A percentile compares a stretch with the other conserved stretches of the same genome.
Evolutionary conservation across 2,113 vertebrate species (phyloP).

Genomic region (Pelobates fuscus): DNA sequence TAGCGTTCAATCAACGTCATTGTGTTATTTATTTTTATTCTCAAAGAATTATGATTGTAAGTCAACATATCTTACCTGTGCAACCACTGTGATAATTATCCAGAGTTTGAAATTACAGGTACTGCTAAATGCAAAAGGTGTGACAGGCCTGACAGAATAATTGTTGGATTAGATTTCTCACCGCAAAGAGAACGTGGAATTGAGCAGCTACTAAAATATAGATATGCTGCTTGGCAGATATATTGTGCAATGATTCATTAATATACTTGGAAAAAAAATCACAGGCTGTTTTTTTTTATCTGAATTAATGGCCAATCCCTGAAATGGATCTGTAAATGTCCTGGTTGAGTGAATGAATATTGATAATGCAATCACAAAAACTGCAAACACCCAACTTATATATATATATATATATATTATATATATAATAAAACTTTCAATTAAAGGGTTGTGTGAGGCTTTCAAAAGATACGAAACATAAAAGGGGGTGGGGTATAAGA

Average conservation of each 20-base stretch:
- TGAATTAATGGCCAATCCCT: no score
- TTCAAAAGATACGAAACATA: no score
- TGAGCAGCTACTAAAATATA: slow-evolving; percentile 30
- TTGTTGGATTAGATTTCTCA: slow-evolving; percentile 47
- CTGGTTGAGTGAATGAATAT: no score
- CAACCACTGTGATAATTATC: slow-evolving; percentile 45
- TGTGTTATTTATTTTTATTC: slow-evolving; percentile 32
- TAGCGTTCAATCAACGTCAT: slow-evolving; percentile 39
- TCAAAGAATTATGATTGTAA: slow-evolving; percentile 35
- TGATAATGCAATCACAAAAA: no score
- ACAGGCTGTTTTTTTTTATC: no score
- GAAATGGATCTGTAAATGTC: no score
- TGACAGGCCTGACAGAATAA: slow-evolving; percentile 47
- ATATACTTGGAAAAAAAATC: slow-evolving; percentile 13
- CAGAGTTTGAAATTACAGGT: slow-evolving; percentile 49
- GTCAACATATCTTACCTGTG: slow-evolving; percentile 47
- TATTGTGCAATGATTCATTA: slow-evolving; percentile 21
- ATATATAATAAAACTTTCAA: no score
- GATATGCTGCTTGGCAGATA: slow-evolving; percentile 24
- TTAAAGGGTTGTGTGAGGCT: no score
- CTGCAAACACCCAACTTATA: no score
- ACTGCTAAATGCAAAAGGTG: slow-evolving; percentile 28
- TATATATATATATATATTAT: no score
- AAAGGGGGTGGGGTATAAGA: no score
- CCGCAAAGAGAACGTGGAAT: slow-evolving; percentile 35